Evolutionary conservation across 2,888 invertebrate species (phyloP), one percentile per base, ranked within the genome.

Genomic region (Pachydiplax longipennis): DNA sequence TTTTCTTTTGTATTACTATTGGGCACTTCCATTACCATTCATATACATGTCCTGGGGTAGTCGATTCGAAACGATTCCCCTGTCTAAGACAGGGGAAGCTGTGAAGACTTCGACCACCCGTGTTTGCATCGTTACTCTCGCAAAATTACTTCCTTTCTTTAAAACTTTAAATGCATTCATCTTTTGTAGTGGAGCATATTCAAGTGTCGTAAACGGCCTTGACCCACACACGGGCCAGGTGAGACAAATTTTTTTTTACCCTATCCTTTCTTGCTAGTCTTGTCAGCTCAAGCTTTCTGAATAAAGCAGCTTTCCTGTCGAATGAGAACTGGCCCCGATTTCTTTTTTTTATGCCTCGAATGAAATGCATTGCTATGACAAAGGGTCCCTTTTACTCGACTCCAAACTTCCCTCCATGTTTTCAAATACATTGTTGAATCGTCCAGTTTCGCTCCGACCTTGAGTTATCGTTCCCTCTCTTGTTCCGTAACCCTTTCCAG

Each of bases 381-480:
- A 44, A 44, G 44, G 44, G 25, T 2, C 25, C 12, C 48, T n/a
- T 10, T 44, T 8, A 44, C 44, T 37, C 37, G 37, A 37, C 44
- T 10, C 10, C 44, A 44, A n/a, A 25, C 6, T 13, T 13, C 22
- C n/a, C n/a, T n/a, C 81, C 44, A 25, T 25, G 2, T 65, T 37
- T n/a, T 61, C 37, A 61, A 58, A 35, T 61, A 65, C 87, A 87
- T 87, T 87, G 61, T 61, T 40, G 61, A 87, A 87, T 87, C 87
- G 87, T 58, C 58, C 58, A 58, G 58, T 83, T 83, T 87, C 37
- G 25, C 61, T 5, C 37, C 65, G 87, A 87, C 87, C 87, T 87
- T 87, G 87, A 87, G 87, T 31, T 61, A 37, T 87, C 87, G 53
- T 87, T 35, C n/a, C 31, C 18, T 53, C 18, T 53, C 81, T 81